Evolutionary conservation across 2,113 vertebrate species (phyloP).

Genomic region (Vireo altiloquus): DNA sequence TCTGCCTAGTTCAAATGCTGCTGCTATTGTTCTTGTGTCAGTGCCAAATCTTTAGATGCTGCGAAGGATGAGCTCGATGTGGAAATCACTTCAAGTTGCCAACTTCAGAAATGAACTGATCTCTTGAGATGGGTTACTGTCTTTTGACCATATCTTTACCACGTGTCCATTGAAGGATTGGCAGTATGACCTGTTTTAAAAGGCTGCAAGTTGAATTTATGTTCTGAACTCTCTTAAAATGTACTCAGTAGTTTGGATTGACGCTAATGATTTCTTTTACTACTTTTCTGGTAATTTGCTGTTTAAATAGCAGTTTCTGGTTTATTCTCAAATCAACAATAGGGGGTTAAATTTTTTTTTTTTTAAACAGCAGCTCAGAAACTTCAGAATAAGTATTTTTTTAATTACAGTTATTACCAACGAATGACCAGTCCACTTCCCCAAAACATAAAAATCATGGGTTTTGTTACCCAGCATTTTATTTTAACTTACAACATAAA

Average conservation of each 20-base stretch:
- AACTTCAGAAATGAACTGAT: background rate
- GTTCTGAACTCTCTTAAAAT: background rate
- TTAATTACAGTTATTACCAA: background rate
- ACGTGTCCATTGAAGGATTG: background rate
- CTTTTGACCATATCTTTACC: background rate
- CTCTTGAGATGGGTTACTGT: background rate
- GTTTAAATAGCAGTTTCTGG: background rate
- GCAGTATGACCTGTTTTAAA: background rate
- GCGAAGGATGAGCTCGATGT: background rate
- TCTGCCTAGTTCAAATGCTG: background rate
- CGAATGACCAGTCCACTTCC: too few species aligned
- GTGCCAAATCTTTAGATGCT: background rate
- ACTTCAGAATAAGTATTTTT: background rate
- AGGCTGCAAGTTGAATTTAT: background rate
- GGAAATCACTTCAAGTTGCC: background rate
- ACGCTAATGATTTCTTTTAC: background rate
- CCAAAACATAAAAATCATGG: background rate
- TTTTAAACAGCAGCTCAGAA: background rate
- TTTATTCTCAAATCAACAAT: background rate
- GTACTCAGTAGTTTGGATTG: background rate
- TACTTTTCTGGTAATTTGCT: background rate
- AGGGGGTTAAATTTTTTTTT: background rate
- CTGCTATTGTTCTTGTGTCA: background rate
- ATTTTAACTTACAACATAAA: background rate
- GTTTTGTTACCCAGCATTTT: background rate